Percentiles rank a stretch among this genome's conserved stretches.
Conservation (phyloP, 2,113 vertebrate species). For the Alouatta palliata region DNA sequence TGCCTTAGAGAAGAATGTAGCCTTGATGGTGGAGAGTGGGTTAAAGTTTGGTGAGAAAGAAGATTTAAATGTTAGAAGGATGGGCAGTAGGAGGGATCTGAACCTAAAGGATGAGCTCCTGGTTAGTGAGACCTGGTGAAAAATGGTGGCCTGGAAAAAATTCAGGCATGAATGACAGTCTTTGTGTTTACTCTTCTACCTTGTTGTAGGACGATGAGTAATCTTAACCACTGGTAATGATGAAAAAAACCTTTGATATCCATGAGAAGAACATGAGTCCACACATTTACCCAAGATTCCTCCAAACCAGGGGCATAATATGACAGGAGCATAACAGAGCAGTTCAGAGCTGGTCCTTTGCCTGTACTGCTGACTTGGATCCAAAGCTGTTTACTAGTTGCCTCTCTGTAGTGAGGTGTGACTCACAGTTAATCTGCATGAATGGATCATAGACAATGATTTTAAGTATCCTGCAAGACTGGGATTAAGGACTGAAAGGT, state of each 20-base stretch:
- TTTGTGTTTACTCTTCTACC: not conserved
- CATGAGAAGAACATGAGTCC: not conserved
- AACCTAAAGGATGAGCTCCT: not conserved
- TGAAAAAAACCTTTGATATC: not conserved
- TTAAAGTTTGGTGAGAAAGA: not conserved
- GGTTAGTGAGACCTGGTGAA: not conserved
- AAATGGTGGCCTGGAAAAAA: not conserved
- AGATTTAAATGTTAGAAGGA: not conserved
- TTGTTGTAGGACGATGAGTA: not conserved
- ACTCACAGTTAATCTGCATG: not conserved
- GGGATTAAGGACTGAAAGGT: not conserved
- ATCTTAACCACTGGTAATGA: not conserved
- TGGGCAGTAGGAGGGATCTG: not conserved
- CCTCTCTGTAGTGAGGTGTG: not conserved
- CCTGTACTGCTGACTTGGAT: not conserved
- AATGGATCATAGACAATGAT: not conserved
- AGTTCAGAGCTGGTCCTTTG: not conserved
- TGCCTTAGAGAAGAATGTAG: not conserved
- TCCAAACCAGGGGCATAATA: not conserved
- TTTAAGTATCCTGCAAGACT: not conserved
- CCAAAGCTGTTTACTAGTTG: not conserved
- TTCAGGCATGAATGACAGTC: not conserved
- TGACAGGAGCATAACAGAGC: not conserved
- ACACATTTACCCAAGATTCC: not conserved
- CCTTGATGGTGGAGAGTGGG: not conserved